Percentiles rank a stretch among this genome's conserved stretches.
Conservation (phyloP, 2,888 invertebrate genomes). For the Aleiodes testaceus region DNA sequence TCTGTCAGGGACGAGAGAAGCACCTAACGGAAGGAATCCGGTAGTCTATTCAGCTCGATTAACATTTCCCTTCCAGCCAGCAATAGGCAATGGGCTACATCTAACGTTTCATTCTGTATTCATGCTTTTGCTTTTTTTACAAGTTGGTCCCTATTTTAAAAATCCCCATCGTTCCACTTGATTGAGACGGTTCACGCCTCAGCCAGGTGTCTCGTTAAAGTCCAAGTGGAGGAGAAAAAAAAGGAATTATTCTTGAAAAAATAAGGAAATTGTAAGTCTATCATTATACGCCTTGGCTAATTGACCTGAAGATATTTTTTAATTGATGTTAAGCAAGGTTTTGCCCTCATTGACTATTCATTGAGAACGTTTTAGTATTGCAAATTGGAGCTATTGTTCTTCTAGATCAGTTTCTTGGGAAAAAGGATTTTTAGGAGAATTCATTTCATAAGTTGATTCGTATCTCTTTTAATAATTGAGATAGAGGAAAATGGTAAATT, state of each 20-base stretch:
- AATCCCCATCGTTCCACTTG: constrained; percentile 4
- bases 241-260: background rate
- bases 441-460: too few relatives aligned
- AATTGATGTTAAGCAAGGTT: constrained; percentile 29
- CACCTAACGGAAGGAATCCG: constrained; percentile 43
- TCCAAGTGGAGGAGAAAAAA: background rate
- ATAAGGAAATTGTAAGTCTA: constrained; percentile 1
- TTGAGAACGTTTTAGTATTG: background rate
- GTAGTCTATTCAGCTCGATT: constrained; percentile 42
- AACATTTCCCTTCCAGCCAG: constrained; percentile 39
- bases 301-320: constrained; percentile 24
- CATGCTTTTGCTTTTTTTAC: background rate
- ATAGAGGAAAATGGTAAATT: background rate
- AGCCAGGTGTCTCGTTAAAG: constrained; percentile 15
- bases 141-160: too few relatives aligned
- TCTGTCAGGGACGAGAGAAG: constrained; percentile 31
- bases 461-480: background rate
- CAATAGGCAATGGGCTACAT: constrained; percentile 9
- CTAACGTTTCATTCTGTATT: background rate
- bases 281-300: constrained; percentile 29
- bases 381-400: background rate
- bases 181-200: constrained; percentile 33
- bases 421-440: background rate
- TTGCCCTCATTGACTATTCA: constrained; percentile 6
- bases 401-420: too few relatives aligned